These are phyloP conservation scores for Lasioglossum leucozonium DNA, from an alignment of 2,888 invertebrate species.

Conservation along the genomic window DNA sequence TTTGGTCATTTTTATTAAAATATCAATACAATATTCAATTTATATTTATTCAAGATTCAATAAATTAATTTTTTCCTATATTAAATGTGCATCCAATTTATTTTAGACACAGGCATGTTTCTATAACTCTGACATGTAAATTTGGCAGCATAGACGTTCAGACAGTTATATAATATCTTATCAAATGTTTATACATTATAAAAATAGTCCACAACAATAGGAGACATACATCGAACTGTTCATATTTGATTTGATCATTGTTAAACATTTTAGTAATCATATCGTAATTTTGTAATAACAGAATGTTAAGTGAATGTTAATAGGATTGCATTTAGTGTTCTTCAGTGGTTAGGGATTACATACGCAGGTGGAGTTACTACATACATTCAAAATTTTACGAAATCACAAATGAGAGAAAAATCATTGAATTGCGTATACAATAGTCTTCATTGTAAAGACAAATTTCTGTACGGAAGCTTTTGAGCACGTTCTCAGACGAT, in stretches of 20 bases:
- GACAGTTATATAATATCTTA: slow-evolving; percentile 12
- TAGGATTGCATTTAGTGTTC: neutral
- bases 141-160: slow-evolving; percentile 2
- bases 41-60: neutral
- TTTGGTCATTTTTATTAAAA: neutral
- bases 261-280: neutral
- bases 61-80: neutral
- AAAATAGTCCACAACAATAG: slow-evolving; percentile 1
- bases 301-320: neutral
- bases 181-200: slow-evolving; percentile 9
- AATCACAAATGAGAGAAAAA: neutral
- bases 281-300: neutral
- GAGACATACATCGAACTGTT: neutral
- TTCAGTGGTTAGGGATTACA: neutral
- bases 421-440: neutral
- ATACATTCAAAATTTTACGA: neutral
- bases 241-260: neutral
- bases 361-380: neutral
- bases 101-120: neutral
- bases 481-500: slow-evolving; percentile 6
- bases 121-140: slow-evolving; percentile 5
- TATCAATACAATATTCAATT: neutral
- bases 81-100: neutral
- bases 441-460: neutral
- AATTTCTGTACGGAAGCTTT: neutral